Percentiles rank a stretch among this genome's conserved stretches.
Evolutionary conservation across 2,888 invertebrate genomes (phyloP).

Genomic region (Oxycera nigricornis): DNA sequence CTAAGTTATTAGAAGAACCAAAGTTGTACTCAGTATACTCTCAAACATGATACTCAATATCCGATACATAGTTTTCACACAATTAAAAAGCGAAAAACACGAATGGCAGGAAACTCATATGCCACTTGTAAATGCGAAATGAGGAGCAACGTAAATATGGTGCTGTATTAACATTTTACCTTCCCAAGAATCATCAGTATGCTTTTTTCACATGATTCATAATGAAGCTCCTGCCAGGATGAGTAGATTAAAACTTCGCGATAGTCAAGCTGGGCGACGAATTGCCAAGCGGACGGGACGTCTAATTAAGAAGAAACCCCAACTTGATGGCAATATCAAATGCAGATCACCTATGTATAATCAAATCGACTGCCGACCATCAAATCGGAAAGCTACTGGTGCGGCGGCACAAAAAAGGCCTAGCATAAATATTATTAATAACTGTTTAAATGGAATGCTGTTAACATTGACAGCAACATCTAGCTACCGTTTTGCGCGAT

Average conservation of each 20-base stretch:
- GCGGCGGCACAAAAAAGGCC: background rate
- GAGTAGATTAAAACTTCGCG: background rate
- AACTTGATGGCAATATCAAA: background rate
- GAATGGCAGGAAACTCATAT: too few relatives aligned
- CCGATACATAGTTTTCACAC: too few relatives aligned
- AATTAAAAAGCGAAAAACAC: too few relatives aligned
- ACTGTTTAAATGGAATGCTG: constrained; percentile 27
- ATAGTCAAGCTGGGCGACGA: background rate
- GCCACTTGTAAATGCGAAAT: too few relatives aligned
- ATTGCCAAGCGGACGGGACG: background rate
- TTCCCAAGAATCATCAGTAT: too few relatives aligned
- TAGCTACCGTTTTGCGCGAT: constrained; percentile 28
- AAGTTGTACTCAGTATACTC: too few relatives aligned
- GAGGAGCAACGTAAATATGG: too few relatives aligned
- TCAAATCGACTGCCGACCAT: background rate
- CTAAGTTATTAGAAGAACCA: too few relatives aligned
- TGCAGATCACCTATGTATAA: background rate
- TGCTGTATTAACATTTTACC: too few relatives aligned
- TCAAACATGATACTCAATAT: too few relatives aligned
- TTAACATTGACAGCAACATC: constrained; percentile 38
- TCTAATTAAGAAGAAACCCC: constrained; percentile 16
- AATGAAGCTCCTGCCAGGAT: background rate
- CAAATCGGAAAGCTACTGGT: background rate
- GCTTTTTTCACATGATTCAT: too few relatives aligned
- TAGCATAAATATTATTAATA: constrained; percentile 14